A percentile compares a stretch with the other conserved stretches of the same genome.
Conservation (phyloP, 2,113 vertebrate genomes). For the Reinhardtius hippoglossoides region DNA sequence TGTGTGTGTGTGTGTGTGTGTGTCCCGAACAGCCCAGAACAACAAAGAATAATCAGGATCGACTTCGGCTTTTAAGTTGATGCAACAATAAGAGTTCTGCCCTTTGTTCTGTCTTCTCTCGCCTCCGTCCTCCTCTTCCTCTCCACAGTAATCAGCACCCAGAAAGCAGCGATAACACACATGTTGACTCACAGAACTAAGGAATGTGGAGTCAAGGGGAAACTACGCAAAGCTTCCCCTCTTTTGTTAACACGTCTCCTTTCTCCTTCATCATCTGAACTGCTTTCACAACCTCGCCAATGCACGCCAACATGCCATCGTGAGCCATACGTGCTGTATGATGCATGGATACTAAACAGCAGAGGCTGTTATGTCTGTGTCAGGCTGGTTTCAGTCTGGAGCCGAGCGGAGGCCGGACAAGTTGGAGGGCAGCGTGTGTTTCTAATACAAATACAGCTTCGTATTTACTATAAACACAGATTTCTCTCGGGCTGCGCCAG, state of each 20-base stretch:
- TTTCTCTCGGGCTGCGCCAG: constrained; percentile 27
- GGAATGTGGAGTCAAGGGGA: constrained; percentile 65
- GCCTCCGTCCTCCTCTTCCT: constrained; percentile 27
- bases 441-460: constrained; percentile 67
- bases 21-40: constrained; percentile 14
- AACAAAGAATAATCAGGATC: constrained; percentile 28
- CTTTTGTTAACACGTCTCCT: constrained; percentile 8
- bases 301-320: no score
- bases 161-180: constrained; percentile 76
- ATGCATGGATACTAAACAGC: constrained; percentile 5
- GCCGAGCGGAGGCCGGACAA: constrained; percentile 29
- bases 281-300: constrained; percentile 2
- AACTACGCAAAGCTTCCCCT: constrained; percentile 6
- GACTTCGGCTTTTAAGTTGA: constrained; percentile 1
- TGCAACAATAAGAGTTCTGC: neutral
- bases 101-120: constrained; percentile 12
- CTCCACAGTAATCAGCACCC: constrained; percentile 65
- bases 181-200: constrained; percentile 68
- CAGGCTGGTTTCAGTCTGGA: constrained; percentile 36
- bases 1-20: neutral
- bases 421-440: constrained; percentile 61
- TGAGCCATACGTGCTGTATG: neutral
- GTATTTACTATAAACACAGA: constrained; percentile 77
- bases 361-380: constrained; percentile 50
- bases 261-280: neutral